phyloP scores from a whole-genome alignment of 2,113 vertebrate genomes.

The Phycodurus eques region DNA sequence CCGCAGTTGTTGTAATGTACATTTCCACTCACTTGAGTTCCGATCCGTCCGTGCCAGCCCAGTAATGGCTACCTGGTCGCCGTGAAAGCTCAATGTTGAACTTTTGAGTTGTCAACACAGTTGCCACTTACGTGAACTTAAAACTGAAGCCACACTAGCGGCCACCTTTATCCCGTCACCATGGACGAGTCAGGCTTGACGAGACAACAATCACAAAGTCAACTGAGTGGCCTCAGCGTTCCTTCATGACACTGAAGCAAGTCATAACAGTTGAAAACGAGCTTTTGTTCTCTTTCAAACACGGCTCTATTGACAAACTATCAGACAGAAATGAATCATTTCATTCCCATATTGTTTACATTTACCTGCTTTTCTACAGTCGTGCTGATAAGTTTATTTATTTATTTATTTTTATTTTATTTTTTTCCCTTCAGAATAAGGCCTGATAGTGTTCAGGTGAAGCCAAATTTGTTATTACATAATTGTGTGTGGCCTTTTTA shows the following conservation, averaged over 20 bases:
- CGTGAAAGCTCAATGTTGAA: slow-evolving; percentile 14
- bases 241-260: not conserved
- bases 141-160: not conserved
- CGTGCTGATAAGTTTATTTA: not conserved
- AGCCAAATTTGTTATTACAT: no score
- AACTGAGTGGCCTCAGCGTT: slow-evolving; percentile 7
- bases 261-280: not conserved
- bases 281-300: not conserved
- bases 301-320: not conserved
- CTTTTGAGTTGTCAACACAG: slow-evolving; percentile 10
- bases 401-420: no score
- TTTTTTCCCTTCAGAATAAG: no score
- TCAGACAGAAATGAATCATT: not conserved
- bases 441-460: no score
- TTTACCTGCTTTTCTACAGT: no score
- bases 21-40: not conserved
- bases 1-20: not conserved
- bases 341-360: not conserved
- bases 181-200: not conserved
- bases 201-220: slow-evolving; percentile 6
- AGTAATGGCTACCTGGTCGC: not conserved
- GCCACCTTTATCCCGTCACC: not conserved
- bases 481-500: no score
- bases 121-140: not conserved
- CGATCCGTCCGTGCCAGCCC: not conserved